Evolutionary conservation across 2,797 vertebrate species (phyloP), one percentile per base, ranked within the genome.

Genomic region (Acomys russatus): DNA sequence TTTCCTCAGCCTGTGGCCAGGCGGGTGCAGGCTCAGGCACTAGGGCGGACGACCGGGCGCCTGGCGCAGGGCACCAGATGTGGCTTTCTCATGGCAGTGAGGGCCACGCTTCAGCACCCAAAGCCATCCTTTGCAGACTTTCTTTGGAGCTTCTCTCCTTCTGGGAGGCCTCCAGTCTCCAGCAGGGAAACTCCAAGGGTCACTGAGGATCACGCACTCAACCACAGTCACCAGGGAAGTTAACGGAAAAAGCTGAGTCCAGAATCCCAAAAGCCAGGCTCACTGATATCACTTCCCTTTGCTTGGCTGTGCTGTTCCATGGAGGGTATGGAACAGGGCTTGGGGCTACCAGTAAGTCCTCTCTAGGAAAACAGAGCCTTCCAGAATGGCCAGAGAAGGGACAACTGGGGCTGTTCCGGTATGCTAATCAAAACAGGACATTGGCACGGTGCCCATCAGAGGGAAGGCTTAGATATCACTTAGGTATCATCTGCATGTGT

Each of bases 1-100:
- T 96, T 98, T 98, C 98, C 97, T 98, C 97, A 98, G 97, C 95
- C 95, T 97, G 97, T 96, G 95, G 94, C 96, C 95, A 94, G 93
- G 91, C 94, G n/a, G 93, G 94, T 84, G 90, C 96, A 95, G 87
- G 91, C 97, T 97, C 83, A 25, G 94, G 96, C 90, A 0, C 90
- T 94, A 56, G n/a, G 84, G 95, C 77, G 80, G 92, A 88, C 9
- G 17, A 91, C n/a, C 63, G 3, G 96, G 94, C 25, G 76, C 84
- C 80, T 6, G 91, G 93, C 87, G 51, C 92, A 92, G 6, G 95
- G 93, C 22, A 73, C 79, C 85, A 6, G 89, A 93, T 1, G 0
- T 88, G 1, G 14, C 82, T 96, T 84, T 79, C 70, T 76, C 71
- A 9, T 15, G 68, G 86, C 82, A 59, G 66, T 94, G 61, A 90